These are phyloP conservation scores for Caenorhabditis becei DNA, from an alignment of 2,888 invertebrate species.

Conservation along the genomic window DNA sequence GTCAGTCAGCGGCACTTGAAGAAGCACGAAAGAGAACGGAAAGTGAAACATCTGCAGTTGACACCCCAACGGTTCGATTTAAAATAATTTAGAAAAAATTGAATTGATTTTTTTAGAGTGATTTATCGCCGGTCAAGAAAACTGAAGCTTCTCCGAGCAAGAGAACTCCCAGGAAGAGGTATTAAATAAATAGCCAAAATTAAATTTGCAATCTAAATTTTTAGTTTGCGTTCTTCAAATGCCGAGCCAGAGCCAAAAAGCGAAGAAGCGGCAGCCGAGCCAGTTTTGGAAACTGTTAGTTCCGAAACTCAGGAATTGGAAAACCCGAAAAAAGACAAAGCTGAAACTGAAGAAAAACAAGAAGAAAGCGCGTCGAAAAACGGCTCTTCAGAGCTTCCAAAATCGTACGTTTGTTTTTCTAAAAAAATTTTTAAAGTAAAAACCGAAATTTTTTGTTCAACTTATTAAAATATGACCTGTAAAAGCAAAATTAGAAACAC, in stretches of 20 bases:
- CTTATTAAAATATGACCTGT: too few species aligned
- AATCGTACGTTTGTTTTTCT: not conserved
- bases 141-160: slow-evolving; percentile 18
- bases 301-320: too few species aligned
- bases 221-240: not conserved
- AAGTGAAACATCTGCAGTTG: slow-evolving; percentile 33
- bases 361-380: not conserved
- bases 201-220: not conserved
- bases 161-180: slow-evolving; percentile 31
- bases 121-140: slow-evolving; percentile 27
- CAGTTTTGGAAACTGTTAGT: slow-evolving; percentile 10
- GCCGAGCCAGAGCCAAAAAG: not conserved
- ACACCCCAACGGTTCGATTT: slow-evolving; percentile 34
- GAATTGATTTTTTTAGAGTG: slow-evolving; percentile 12
- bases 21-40: slow-evolving; percentile 35
- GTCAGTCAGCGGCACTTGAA: slow-evolving; percentile 54
- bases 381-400: not conserved
- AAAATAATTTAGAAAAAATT: not conserved
- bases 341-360: too few species aligned
- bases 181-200: not conserved
- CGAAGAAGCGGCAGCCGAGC: slow-evolving; percentile 16
- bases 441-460: too few species aligned
- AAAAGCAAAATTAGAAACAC: not conserved
- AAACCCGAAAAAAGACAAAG: not conserved
- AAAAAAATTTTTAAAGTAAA: too few species aligned